Conservation (phyloP, 2,888 invertebrate genomes). For the Idaea aversata region DNA sequence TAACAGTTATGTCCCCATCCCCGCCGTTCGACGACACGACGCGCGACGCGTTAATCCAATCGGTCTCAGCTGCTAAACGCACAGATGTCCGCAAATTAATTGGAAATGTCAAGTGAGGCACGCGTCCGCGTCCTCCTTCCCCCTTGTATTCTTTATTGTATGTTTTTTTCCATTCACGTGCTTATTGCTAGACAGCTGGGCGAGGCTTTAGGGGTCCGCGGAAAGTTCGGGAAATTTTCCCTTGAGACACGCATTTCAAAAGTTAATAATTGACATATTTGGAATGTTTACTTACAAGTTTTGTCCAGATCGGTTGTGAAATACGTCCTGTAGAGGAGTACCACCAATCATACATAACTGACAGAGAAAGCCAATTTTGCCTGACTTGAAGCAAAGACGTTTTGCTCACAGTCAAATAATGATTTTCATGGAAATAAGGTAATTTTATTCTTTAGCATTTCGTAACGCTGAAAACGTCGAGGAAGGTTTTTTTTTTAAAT, state of each 20-base stretch:
- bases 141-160: constrained; percentile 46
- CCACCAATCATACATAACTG: no score
- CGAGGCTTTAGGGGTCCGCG: constrained; percentile 34
- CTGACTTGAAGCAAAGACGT: no score
- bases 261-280: not conserved
- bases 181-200: constrained; percentile 72
- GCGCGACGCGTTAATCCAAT: constrained; percentile 30
- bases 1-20: not conserved
- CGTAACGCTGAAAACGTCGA: no score
- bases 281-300: not conserved
- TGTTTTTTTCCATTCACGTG: constrained; percentile 73
- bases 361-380: no score
- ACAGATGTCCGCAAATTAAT: constrained; percentile 80
- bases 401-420: no score
- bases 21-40: not conserved
- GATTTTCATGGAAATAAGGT: no score
- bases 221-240: not conserved
- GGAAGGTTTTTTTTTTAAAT: no score
- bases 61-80: constrained; percentile 72
- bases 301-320: no score
- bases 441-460: no score
- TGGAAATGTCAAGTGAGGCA: constrained; percentile 78
- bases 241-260: not conserved
- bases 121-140: constrained; percentile 51
- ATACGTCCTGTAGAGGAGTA: no score